phyloP scores from a whole-genome alignment of 2,888 invertebrate species.

The Lepetodrilus schrolli region DNA sequence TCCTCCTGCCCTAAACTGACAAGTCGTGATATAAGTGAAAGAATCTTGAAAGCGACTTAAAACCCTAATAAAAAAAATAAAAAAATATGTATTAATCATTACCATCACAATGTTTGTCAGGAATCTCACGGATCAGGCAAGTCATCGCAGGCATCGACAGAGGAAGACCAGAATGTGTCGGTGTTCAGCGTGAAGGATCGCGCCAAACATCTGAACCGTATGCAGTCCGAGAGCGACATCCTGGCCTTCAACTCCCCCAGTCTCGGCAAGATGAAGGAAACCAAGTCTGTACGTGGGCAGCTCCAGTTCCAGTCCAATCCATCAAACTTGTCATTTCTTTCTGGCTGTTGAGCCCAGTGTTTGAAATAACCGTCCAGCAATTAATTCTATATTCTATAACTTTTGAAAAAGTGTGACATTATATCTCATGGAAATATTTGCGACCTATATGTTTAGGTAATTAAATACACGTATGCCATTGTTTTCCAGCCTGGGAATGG shows the following conservation, averaged over 20 bases:
- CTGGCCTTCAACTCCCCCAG: background rate
- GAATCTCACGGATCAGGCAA: conserved; percentile 36
- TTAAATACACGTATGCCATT: no score
- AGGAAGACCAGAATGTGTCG: conserved; percentile 59
- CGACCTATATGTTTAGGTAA: no score
- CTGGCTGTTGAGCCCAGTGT: no score
- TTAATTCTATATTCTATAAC: no score
- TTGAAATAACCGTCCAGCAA: no score
- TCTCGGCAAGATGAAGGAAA: conserved; percentile 24
- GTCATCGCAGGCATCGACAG: conserved; percentile 34
- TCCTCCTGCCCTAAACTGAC: no score
- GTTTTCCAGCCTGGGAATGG: no score
- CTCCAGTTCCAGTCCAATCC: background rate
- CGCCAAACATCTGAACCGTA: conserved; percentile 92
- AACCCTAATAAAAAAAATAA: no score
- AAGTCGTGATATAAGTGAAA: no score
- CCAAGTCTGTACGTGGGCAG: background rate
- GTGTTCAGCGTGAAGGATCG: conserved; percentile 90
- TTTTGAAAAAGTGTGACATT: no score
- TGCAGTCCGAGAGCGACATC: conserved; percentile 85
- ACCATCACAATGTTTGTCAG: background rate
- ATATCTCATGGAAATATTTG: no score
- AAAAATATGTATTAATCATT: background rate
- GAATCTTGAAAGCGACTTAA: no score
- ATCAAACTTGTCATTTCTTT: background rate